phyloP scores from a whole-genome alignment of 2,888 invertebrate genomes.

The Sericinus montela region DNA sequence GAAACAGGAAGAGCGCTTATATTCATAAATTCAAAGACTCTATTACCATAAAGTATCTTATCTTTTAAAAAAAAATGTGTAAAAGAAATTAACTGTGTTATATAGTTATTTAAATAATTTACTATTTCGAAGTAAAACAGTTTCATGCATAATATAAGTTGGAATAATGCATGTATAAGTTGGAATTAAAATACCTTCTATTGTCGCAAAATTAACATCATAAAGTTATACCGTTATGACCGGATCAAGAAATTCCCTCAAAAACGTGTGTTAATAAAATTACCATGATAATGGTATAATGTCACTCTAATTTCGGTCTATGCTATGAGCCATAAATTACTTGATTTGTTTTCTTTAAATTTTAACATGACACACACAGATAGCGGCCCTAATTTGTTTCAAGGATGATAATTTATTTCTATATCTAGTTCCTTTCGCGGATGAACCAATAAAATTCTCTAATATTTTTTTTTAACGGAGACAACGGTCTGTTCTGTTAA shows the following conservation, averaged over 20 bases:
- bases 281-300: slow-evolving; percentile 45
- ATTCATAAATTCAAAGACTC: too few relatives aligned
- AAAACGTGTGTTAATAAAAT: slow-evolving; percentile 35
- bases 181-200: not conserved
- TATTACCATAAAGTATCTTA: too few relatives aligned
- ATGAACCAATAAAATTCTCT: slow-evolving; percentile 6
- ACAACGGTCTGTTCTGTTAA: slow-evolving; percentile 6
- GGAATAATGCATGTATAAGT: too few relatives aligned
- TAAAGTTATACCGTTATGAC: slow-evolving; percentile 9
- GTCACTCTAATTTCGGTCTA: slow-evolving; percentile 38
- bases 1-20: too few relatives aligned
- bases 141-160: too few relatives aligned
- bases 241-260: slow-evolving; percentile 8
- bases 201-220: not conserved
- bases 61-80: too few relatives aligned
- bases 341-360: slow-evolving; percentile 26
- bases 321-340: slow-evolving; percentile 31
- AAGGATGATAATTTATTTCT: slow-evolving; percentile 16
- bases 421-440: slow-evolving; percentile 17
- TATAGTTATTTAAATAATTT: too few relatives aligned
- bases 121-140: too few relatives aligned
- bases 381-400: slow-evolving; percentile 16
- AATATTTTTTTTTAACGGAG: slow-evolving; percentile 10
- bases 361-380: slow-evolving; percentile 24
- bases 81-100: too few relatives aligned